These are phyloP conservation scores for Diploscapter pachys DNA, from an alignment of 1,140 invertebrate species.

Conservation along the genomic window DNA sequence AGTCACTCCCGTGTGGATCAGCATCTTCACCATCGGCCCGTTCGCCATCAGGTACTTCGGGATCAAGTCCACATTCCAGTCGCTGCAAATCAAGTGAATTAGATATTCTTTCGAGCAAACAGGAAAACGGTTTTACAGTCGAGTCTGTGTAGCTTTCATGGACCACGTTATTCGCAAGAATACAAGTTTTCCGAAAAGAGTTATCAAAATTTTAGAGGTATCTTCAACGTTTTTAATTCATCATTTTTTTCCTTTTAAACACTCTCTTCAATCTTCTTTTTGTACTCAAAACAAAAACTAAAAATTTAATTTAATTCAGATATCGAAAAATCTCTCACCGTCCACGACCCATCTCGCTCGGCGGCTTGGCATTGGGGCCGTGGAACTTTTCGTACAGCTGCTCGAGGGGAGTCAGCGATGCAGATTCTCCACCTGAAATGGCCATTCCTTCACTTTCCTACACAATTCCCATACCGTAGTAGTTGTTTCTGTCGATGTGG, in stretches of 20 bases:
- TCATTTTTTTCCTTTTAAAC: no score
- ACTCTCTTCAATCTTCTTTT: no score
- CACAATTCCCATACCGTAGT: slow-evolving; percentile 73
- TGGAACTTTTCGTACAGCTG: slow-evolving; percentile 66
- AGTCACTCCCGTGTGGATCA: slow-evolving; percentile 98
- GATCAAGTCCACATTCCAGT: slow-evolving; percentile 99
- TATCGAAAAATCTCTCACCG: slow-evolving; percentile 60
- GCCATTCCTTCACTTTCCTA: no score
- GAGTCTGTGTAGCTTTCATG: no score
- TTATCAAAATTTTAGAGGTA: no score
- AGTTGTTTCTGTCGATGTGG: slow-evolving; percentile 99
- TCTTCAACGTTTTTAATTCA: no score
- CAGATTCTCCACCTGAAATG: slow-evolving; percentile 76
- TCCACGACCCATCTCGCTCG: slow-evolving; percentile 76
- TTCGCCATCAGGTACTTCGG: slow-evolving; percentile 99
- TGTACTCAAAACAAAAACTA: no score
- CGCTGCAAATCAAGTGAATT: slow-evolving; percentile 57
- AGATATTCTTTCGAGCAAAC: no score
- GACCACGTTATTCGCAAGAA: no score
- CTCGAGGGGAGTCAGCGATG: slow-evolving; percentile 95
- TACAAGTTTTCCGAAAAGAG: no score
- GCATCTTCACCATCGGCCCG: slow-evolving; percentile 85
- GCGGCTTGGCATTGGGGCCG: slow-evolving; percentile 76
- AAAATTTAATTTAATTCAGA: no score
- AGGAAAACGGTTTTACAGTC: no score